A percentile compares a stretch with the other conserved stretches of the same genome.
These are phyloP conservation scores for Odontomachus brunneus DNA, from an alignment of 1,140 invertebrate genomes.

Conservation along the genomic window DNA sequence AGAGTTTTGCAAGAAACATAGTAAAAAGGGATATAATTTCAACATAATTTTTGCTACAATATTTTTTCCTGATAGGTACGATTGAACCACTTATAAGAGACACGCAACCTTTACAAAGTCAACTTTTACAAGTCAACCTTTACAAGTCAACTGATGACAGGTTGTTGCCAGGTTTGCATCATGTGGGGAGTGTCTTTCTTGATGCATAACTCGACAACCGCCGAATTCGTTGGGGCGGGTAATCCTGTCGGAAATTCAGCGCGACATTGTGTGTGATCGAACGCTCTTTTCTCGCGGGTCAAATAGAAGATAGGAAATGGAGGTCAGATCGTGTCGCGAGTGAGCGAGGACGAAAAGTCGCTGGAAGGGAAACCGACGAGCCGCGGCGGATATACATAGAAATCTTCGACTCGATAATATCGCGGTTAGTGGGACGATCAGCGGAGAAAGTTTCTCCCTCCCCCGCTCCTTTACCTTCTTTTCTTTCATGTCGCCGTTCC, in stretches of 20 bases:
- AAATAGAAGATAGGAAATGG: conserved; percentile 68
- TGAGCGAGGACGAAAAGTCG: conserved; percentile 48
- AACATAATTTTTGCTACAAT: too few species aligned
- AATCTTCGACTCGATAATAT: conserved; percentile 81
- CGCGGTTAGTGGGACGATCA: conserved; percentile 83
- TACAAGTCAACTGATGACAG: too few species aligned
- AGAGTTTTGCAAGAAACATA: too few species aligned
- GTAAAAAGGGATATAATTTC: too few species aligned
- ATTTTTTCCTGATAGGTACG: too few species aligned
- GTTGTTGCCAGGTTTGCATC: too few species aligned
- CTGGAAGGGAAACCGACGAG: conserved; percentile 58
- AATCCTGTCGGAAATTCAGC: conserved; percentile 24
- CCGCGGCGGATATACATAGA: conserved; percentile 65
- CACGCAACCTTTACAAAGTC: too few species aligned
- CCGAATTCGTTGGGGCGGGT: neutral
- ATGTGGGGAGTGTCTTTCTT: too few species aligned
- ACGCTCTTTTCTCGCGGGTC: conserved; percentile 11
- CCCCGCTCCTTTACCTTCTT: conserved; percentile 69
- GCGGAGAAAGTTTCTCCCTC: conserved; percentile 83
- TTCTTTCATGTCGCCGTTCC: conserved; percentile 1
- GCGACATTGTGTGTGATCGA: neutral
- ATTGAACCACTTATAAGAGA: too few species aligned
- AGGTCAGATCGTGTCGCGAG: conserved; percentile 50
- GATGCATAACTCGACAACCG: too few species aligned
- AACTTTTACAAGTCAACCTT: too few species aligned